These are phyloP conservation scores for Merluccius polli DNA, from an alignment of 2,797 vertebrate species.

Conservation along the genomic window DNA sequence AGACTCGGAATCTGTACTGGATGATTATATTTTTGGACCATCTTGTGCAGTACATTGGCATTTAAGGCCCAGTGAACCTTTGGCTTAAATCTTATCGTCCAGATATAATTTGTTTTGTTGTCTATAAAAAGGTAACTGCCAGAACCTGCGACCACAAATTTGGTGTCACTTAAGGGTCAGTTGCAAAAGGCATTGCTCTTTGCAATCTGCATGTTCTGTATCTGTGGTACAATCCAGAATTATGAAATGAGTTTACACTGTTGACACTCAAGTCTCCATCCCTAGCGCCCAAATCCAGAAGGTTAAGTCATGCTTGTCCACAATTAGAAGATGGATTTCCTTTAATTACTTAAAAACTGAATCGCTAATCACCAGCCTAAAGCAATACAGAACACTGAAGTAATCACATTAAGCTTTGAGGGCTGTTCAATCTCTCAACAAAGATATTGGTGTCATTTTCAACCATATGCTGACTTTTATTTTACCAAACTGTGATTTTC, in stretches of 20 bases:
- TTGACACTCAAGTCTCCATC: not conserved
- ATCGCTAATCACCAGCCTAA: not conserved
- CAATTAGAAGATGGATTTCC: not conserved
- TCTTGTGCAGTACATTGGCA: not conserved
- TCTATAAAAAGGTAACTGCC: not conserved
- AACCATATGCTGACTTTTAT: slow-evolving; percentile 1
- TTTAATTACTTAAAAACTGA: not conserved
- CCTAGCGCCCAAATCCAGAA: slow-evolving; percentile 7
- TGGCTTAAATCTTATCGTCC: too few relatives aligned
- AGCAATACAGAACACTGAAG: not conserved
- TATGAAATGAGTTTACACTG: too few relatives aligned
- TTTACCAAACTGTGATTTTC: not conserved
- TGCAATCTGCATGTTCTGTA: too few relatives aligned
- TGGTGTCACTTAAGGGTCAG: not conserved
- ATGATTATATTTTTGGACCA: not conserved
- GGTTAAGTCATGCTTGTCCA: not conserved
- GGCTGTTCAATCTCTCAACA: not conserved
- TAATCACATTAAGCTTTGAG: not conserved
- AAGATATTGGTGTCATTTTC: not conserved
- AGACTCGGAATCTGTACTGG: not conserved
- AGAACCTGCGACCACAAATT: not conserved
- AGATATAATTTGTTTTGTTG: too few relatives aligned
- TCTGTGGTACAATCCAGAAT: too few relatives aligned
- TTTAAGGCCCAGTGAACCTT: too few relatives aligned
- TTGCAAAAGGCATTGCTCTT: too few relatives aligned